phyloP scores from a whole-genome alignment of 2,797 vertebrate species.

The Cichlasoma orientale region DNA sequence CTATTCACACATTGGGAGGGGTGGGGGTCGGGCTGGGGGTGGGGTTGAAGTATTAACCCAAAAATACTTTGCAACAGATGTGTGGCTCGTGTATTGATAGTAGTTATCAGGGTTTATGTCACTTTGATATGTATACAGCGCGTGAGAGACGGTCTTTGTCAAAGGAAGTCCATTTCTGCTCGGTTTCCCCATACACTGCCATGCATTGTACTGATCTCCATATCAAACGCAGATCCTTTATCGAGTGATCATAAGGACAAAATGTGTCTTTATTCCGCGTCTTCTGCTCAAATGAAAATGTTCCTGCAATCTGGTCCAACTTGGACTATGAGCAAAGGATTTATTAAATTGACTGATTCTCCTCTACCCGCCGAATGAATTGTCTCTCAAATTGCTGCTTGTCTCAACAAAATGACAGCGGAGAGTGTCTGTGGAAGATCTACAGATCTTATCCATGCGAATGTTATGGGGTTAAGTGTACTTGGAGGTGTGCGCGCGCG shows the following conservation, averaged over 20 bases:
- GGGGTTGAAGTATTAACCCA: conserved; percentile 74
- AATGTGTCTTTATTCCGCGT: conserved; percentile 69
- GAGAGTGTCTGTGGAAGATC: conserved; percentile 57
- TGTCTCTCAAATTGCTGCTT: conserved; percentile 71
- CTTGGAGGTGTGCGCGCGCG: conserved; percentile 44
- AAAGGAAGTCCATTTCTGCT: conserved; percentile 69
- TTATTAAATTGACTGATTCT: conserved; percentile 69
- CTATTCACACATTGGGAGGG: conserved; percentile 58
- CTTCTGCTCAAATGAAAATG: conserved; percentile 58
- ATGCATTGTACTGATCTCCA: conserved; percentile 72
- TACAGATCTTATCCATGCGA: conserved; percentile 74
- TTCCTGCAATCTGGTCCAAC: conserved; percentile 64
- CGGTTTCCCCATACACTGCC: conserved; percentile 61
- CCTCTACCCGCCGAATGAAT: conserved; percentile 50
- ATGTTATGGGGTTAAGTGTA: conserved; percentile 74
- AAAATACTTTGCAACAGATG: conserved; percentile 73
- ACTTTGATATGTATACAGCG: conserved; percentile 76
- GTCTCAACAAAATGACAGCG: conserved; percentile 71
- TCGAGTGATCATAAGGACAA: conserved; percentile 74
- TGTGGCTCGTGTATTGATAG: conserved; percentile 59
- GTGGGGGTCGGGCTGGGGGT: conserved; percentile 26
- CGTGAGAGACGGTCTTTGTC: conserved; percentile 65
- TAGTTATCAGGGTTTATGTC: conserved; percentile 73
- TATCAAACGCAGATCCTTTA: conserved; percentile 77
- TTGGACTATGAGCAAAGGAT: conserved; percentile 70